Evolutionary conservation across 2,888 invertebrate genomes (phyloP), one percentile per base, ranked within the genome.

Genomic region (Ormyrus rosae): DNA sequence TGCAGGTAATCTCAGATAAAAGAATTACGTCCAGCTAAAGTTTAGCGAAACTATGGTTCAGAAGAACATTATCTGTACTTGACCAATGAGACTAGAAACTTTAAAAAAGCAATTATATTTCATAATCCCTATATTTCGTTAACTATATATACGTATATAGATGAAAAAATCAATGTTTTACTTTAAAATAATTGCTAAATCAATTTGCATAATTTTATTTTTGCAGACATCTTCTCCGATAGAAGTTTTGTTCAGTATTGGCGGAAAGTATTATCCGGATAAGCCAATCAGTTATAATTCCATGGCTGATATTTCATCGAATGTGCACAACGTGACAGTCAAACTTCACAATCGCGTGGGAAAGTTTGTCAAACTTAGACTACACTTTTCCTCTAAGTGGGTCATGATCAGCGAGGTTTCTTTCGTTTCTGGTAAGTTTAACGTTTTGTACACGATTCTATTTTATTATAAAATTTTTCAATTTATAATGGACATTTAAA

Each of bases 381-480:
- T 97, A 50, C 93, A 93, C 85, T 97, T 97, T 90, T 95, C 96
- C 2, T 93, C 95, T 45, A 93, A 94, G 80, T 98, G 98, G 97
- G 95, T 98, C 85, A 94, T 97, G 91, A 93, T 98, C 87, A 97
- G 97, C 91, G 98, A 98, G 91, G 93, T 97, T 82, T 94, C 95
- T 67, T 97, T 98, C 89, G 95, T 95, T 86, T 97, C 97, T 53
- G 94, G 95, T 94, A 82, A 92, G 92, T 90, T 34, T 19, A 55
- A 63, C n/a, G 65, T 19, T 71, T 61, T 53, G 9, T 58, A 10
- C 45, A 45, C 65, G 60, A 5, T 2, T 55, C 2, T 51, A 19
- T 1, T 34, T 4, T 65, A 51, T 65, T 64, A 50, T 48, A 61
- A 45, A 61, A 61, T 60, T 13, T 46, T 46, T 63, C 11, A 34